phyloP scores from a whole-genome alignment of 2,113 vertebrate genomes.

The Odobenus rosmarus region DNA sequence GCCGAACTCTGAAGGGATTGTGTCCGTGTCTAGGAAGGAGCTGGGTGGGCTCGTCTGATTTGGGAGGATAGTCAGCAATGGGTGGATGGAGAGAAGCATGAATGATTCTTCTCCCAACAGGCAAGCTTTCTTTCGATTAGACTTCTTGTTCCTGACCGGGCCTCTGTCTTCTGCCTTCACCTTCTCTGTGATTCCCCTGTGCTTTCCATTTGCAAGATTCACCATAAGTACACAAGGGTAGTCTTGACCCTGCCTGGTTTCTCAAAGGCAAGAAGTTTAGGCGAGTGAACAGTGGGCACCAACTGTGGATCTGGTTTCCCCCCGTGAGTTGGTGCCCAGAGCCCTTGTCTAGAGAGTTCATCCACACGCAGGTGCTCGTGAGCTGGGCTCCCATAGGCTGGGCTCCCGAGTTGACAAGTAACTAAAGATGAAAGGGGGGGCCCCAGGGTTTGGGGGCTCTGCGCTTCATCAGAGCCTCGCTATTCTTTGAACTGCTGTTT shows the following conservation, averaged over 20 bases:
- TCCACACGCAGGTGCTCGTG: not conserved
- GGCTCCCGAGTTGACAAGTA: not conserved
- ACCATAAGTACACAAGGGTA: not conserved
- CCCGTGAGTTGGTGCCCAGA: not conserved
- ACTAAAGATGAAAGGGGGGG: not conserved
- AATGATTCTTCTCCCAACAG: not conserved
- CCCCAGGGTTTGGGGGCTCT: not conserved
- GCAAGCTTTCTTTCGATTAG: not conserved
- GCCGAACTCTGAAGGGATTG: not conserved
- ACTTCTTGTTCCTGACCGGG: not conserved
- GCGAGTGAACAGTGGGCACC: rapidly evolving
- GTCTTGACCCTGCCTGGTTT: not conserved
- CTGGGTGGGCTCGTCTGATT: not conserved
- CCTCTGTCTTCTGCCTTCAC: not conserved
- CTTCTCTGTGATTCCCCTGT: not conserved
- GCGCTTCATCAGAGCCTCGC: not conserved
- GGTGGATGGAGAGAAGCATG: not conserved
- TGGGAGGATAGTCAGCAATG: not conserved
- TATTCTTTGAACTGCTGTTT: not conserved
- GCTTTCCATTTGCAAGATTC: not conserved
- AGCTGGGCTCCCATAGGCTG: not conserved
- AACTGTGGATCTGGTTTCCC: not conserved
- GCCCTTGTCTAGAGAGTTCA: constrained; percentile 7
- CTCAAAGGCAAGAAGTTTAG: not conserved
- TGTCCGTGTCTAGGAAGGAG: rapidly evolving